Evolutionary conservation across 1,140 invertebrate species (phyloP), one percentile per base, ranked within the genome.

Genomic region (Belonocnema kinseyi): DNA sequence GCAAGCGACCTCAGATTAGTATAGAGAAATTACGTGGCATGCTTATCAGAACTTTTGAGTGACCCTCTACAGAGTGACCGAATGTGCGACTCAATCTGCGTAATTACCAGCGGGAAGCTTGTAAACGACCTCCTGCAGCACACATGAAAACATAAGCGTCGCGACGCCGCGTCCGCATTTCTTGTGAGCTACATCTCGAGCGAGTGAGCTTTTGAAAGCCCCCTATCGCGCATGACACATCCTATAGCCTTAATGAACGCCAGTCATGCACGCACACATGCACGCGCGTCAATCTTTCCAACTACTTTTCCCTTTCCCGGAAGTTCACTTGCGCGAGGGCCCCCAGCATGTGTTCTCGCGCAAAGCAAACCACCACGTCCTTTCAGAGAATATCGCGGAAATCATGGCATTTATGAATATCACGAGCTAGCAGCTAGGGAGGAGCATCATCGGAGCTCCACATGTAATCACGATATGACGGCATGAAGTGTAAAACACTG

Each of bases 221-320:
- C 56, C 8, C 13, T 40, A 52, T 52, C 50, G 50, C n/a, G 72
- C 77, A 74, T 78, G 77, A 78, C 77, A 73, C 77, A 56, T 78
- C 73, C 26, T 33, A 33, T 4, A 70, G 19, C 72, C 66, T 75
- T 74, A 78, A 78, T 74, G 77, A 78, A 73, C 73, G 70, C 19
- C 73, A 75, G 73, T 51, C 77, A 78, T 75, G 77, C 77, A 78
- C 75, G 70, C 51, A 71, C 66, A 46, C 46, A 53, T 75, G 40
- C 51, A 53, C 26, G 66, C 56, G 19, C 74, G 72, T 56, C 77
- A 74, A 74, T 78, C 72, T 71, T 74, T 33, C 50, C 50, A 14
- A 66, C 52, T 50, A 72, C n/a, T 75, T 72, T 61, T 74, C 10
- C 50, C 75, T 46, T 72, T 51, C 2, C 16, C 53, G 53, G 13